Base-by-base conservation (phyloP, 1,140 invertebrate genomes). In the Scaptomyza graminum region DNA sequence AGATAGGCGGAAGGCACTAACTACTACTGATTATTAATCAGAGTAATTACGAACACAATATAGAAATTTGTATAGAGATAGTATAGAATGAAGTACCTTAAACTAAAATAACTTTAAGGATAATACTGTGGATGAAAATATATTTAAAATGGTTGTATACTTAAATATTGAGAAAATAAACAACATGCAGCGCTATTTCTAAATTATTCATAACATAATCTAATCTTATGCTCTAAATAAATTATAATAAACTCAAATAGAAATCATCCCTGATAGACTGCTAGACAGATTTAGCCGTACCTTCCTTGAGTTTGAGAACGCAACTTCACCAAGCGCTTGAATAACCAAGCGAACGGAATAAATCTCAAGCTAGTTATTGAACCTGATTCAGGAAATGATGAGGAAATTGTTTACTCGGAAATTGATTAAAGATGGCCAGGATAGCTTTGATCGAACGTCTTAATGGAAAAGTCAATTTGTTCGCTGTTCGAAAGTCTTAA, bases 361-460 rank as follows among this genome's bases (percentile, higher is more conserved):
- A 56, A 56, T 56, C 37, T 25, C 39, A 1, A 5, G 43, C 8
- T 18, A 18, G n/a, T 28, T 28, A 46, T 31, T 15, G 7, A 34
- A 34, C 50, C 67, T 79, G 74, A 79, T 75, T 72, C 80, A 68
- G 73, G 81, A 84, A 85, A 84, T 85, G 68, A 80, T 67, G 57
- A 77, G 76, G 76, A 84, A 84, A 84, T 84, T 85, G 81, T 80
- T 57, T 80, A 22, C 55, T 50, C 44, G 54, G 31, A 84, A 84
- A 84, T 84, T 84, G 76, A 85, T 84, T 84, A 84, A 79, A 84
- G 80, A 84, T 84, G 79, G 72, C 73, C 79, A 43, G 67, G 61
- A 67, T 64, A 59, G 37, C 73, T 68, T 54, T 72, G 60, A 44
- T 52, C 46, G 47, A 44, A 57, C 46, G 47, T 49, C 31, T 59